Conservation (phyloP, 2,888 invertebrate species). For the Pogonocherus hispidulus region DNA sequence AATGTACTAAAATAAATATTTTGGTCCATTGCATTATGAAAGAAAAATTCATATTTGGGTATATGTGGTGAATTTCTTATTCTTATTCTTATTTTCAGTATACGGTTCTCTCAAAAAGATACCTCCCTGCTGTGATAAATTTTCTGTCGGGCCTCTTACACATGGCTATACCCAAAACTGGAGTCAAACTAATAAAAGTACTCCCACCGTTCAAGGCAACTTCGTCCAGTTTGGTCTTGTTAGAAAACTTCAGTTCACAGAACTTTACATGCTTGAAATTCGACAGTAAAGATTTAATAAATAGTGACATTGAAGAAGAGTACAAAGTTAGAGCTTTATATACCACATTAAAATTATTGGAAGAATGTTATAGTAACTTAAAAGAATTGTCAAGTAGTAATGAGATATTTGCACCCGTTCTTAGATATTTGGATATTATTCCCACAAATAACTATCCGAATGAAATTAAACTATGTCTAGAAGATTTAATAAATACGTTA, state of each 20-base stretch:
- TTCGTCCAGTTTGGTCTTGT: conserved; percentile 70
- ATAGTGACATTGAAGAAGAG: conserved; percentile 71
- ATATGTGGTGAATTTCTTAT: too few relatives aligned
- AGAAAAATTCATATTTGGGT: too few relatives aligned
- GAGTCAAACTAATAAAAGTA: conserved; percentile 74
- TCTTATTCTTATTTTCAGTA: conserved; percentile 72
- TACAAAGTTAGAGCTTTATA: conserved; percentile 77
- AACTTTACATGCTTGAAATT: conserved; percentile 64
- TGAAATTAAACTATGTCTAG: conserved; percentile 70
- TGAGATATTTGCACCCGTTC: conserved; percentile 72
- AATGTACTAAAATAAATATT: too few relatives aligned
- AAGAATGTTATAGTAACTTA: conserved; percentile 73
- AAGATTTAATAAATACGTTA: conserved; percentile 69
- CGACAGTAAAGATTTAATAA: conserved; percentile 73
- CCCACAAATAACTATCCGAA: conserved; percentile 76
- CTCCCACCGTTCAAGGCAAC: conserved; percentile 78
- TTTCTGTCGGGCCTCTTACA: conserved; percentile 84
- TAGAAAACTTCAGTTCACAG: conserved; percentile 37
- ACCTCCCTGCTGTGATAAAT: conserved; percentile 84
- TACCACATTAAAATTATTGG: conserved; percentile 72
- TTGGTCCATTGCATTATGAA: not conserved
- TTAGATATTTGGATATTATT: conserved; percentile 72
- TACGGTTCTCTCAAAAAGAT: conserved; percentile 82
- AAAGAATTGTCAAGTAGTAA: conserved; percentile 62
- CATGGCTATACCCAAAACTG: conserved; percentile 76